Evolutionary conservation across 2,797 vertebrate species (phyloP), one percentile per base, ranked within the genome.

Genomic region (Helicolenus hilgendorfi): DNA sequence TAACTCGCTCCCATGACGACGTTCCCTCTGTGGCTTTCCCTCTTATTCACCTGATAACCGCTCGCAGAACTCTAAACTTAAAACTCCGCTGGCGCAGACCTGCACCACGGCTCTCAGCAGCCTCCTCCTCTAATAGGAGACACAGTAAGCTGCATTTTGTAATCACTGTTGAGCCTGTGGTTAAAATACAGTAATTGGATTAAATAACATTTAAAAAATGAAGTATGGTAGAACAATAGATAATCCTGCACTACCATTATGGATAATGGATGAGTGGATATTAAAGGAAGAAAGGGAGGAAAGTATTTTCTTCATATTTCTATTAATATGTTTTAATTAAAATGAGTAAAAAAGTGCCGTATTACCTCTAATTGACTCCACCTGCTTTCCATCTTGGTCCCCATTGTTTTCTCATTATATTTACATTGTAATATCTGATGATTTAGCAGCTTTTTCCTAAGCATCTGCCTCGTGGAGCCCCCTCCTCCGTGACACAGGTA

Each of bases 361-460:
- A 35, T 81, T 84, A 76, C n/a, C 65, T 75, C 67, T 84, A 86
- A 91, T 89, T 55, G 35, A 70, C 69, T 81, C 72, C 87, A 91
- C 83, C 86, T 93, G 83, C 33, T 87, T 72, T 78, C 59, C 18
- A 77, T 74, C 73, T 72, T 4, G 14, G 36, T 80, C 80, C 82
- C 24, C 18, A 67, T 75, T 85, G 79, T 84, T 91, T 92, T 84
- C 53, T 81, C 79, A 86, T 94, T 92, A 89, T 83, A 78, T 84
- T 89, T 83, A 76, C 70, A 88, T 91, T 78, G 72, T 72, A 75
- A 63, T 87, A 89, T 83, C 56, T 88, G 88, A 89, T 86, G 85
- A 87, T 86, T 81, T 68, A 81, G 75, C 85, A 84, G 55, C 45
- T 84, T 86, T 86, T 62, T 75, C 53, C 31, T 67, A 60, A 72